phyloP scores from a whole-genome alignment of 2,888 invertebrate species.

The Tiliacea citrago region DNA sequence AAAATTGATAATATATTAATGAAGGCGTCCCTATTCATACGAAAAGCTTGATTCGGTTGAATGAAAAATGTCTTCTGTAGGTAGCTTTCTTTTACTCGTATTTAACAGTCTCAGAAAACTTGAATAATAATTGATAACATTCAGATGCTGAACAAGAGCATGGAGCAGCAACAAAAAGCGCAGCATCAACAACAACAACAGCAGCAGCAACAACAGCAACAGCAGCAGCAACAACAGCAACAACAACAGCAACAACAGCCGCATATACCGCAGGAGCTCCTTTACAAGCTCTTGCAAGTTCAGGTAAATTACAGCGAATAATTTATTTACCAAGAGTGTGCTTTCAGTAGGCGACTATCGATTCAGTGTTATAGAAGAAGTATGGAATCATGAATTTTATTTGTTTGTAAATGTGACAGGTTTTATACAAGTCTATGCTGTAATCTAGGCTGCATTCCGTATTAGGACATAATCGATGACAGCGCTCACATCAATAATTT shows the following conservation, averaged over 20 bases:
- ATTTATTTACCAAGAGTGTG: neutral
- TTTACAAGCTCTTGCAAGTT: constrained; percentile 90
- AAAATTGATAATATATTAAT: neutral
- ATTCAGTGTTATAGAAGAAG: too few species aligned
- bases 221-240: constrained; percentile 91
- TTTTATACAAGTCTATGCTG: too few species aligned
- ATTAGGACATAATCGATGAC: too few species aligned
- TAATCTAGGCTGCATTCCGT: too few species aligned
- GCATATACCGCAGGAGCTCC: constrained; percentile 92
- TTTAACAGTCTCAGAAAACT: neutral
- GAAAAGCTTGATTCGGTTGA: too few species aligned
- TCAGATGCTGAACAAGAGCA: constrained; percentile 91
- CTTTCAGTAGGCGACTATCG: neutral
- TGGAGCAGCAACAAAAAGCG: constrained; percentile 89
- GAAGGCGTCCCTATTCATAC: too few species aligned
- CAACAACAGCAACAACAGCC: constrained; percentile 93
- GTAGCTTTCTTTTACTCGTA: neutral
- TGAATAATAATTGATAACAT: neutral
- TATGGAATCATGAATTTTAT: too few species aligned
- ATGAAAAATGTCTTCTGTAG: neutral
- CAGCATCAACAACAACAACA: constrained; percentile 89
- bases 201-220: constrained; percentile 92
- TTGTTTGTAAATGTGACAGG: too few species aligned
- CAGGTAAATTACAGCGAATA: constrained; percentile 76
- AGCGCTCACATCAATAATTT: too few species aligned